Conservation (phyloP, 2,888 invertebrate genomes). For the Stenichneumon culpator region DNA sequence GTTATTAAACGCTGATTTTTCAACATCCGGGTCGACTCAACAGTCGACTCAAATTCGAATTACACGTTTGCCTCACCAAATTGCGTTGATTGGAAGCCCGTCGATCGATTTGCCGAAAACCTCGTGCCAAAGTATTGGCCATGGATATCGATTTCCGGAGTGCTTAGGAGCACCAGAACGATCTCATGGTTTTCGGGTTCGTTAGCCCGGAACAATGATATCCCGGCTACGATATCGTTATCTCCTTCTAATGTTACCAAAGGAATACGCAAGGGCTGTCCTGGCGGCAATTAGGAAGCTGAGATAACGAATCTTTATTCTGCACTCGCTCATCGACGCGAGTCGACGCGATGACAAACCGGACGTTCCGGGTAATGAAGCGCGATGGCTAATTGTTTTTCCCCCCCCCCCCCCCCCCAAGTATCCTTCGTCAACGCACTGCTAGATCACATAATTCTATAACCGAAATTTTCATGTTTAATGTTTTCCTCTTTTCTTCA, state of each 20-base stretch:
- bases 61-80: background rate
- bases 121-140: background rate
- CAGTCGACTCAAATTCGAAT: background rate
- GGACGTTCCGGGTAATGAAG: background rate
- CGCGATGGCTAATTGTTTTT: background rate
- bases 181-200: conserved; percentile 26
- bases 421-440: background rate
- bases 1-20: background rate
- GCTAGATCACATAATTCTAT: background rate
- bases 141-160: background rate
- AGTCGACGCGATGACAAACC: background rate
- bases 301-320: background rate
- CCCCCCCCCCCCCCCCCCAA: no score
- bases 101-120: background rate
- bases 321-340: background rate
- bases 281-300: conserved; percentile 9
- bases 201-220: conserved; percentile 12
- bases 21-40: background rate
- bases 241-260: background rate
- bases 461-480: no score
- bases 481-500: no score
- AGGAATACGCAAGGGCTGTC: background rate
- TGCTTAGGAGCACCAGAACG: background rate
- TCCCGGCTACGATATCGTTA: background rate
- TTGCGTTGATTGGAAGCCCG: no score